A percentile compares a stretch with the other conserved stretches of the same genome.
Conservation (phyloP, 2,113 vertebrate genomes). For the Scopus umbretta region DNA sequence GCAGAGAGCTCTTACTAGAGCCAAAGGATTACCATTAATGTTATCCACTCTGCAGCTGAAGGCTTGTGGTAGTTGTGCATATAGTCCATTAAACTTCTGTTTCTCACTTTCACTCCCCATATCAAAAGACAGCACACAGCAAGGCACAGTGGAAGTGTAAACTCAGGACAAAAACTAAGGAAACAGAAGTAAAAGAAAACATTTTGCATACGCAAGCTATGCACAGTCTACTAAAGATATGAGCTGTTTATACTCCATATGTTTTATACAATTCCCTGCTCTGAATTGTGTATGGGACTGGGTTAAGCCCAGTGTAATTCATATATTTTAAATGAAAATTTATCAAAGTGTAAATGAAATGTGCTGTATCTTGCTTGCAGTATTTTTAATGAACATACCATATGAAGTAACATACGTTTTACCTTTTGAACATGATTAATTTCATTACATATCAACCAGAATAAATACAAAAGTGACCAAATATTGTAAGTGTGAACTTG, state of each 20-base stretch:
- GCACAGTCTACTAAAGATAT: background rate
- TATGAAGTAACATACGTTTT: background rate
- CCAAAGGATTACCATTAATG: background rate
- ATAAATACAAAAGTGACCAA: background rate
- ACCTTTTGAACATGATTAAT: background rate
- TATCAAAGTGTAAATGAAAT: background rate
- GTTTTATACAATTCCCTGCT: background rate
- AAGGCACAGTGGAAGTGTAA: background rate
- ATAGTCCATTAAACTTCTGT: background rate
- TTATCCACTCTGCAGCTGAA: background rate
- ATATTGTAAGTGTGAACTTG: background rate
- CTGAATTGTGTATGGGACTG: background rate
- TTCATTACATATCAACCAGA: background rate
- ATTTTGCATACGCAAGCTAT: background rate
- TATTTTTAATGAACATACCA: background rate
- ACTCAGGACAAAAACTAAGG: background rate
- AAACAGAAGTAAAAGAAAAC: background rate
- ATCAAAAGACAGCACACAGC: background rate
- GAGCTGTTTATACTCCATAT: background rate
- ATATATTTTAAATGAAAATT: background rate
- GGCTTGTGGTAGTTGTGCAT: background rate
- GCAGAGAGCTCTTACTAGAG: background rate
- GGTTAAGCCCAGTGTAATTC: background rate
- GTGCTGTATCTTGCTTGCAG: background rate
- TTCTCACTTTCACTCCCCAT: background rate